These are phyloP conservation scores for Sebastes dallii DNA, from an alignment of 2,797 vertebrate genomes.

Conservation along the genomic window DNA sequence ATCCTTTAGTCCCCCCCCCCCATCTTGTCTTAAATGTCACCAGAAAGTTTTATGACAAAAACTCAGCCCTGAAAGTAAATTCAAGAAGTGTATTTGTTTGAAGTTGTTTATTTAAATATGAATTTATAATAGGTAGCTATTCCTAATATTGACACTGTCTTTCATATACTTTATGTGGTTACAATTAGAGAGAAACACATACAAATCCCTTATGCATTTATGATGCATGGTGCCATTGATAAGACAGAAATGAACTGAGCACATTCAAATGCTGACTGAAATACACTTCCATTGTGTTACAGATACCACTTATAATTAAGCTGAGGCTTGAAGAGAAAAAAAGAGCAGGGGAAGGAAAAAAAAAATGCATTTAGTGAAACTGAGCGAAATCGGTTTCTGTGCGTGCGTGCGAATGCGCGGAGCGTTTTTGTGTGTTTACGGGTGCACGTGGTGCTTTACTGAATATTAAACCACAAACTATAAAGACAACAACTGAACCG, in stretches of 20 bases:
- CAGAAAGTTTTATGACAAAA: slow-evolving; percentile 62
- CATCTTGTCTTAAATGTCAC: slow-evolving; percentile 72
- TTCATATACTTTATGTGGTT: slow-evolving; percentile 67
- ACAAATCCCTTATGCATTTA: slow-evolving; percentile 78
- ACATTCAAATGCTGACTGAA: slow-evolving; percentile 73
- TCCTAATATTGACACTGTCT: slow-evolving; percentile 53
- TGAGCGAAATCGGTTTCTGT: slow-evolving; percentile 67
- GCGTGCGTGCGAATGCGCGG: slow-evolving; percentile 10
- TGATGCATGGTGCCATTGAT: slow-evolving; percentile 73
- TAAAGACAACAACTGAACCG: slow-evolving; percentile 71
- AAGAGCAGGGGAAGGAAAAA: slow-evolving; percentile 49
- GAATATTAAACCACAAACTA: slow-evolving; percentile 82
- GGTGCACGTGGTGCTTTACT: slow-evolving; percentile 67
- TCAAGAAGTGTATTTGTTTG: not conserved
- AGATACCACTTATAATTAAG: slow-evolving; percentile 81
- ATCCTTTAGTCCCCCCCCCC: slow-evolving; percentile 48
- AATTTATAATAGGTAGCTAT: slow-evolving; percentile 56
- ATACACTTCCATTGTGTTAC: slow-evolving; percentile 76
- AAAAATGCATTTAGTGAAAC: slow-evolving; percentile 71
- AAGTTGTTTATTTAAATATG: slow-evolving; percentile 43
- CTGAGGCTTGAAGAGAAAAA: slow-evolving; percentile 73
- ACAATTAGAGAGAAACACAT: slow-evolving; percentile 68
- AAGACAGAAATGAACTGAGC: slow-evolving; percentile 72
- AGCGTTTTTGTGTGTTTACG: slow-evolving; percentile 49
- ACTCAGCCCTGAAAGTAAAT: slow-evolving; percentile 20